Percentiles rank a stretch among this genome's conserved stretches.
Evolutionary conservation across 1,140 invertebrate species (phyloP).

Genomic region (Asobara japonica): DNA sequence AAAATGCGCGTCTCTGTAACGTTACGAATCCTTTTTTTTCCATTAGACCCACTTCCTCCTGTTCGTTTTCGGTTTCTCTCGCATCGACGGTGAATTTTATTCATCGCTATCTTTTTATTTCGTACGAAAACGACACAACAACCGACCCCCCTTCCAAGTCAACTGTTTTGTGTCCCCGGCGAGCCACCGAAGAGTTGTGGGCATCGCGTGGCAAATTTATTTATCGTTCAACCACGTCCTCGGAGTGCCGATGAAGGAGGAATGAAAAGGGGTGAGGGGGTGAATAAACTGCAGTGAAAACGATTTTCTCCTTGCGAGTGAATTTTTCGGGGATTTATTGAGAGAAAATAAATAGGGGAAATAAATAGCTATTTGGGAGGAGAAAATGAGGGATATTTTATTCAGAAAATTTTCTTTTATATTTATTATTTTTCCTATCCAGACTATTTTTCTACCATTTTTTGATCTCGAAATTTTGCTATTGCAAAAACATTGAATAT

Average conservation of each 20-base stretch:
- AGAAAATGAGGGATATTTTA: too few species aligned
- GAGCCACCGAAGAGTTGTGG: constrained; percentile 53
- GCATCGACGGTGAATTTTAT: constrained; percentile 24
- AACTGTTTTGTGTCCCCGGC: constrained; percentile 23
- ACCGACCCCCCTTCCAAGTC: constrained; percentile 5
- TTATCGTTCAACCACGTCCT: constrained; percentile 48
- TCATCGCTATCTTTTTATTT: constrained; percentile 4
- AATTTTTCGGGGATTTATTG: not conserved
- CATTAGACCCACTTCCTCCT: not conserved
- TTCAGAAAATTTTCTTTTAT: too few species aligned
- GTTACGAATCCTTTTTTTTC: constrained; percentile 5
- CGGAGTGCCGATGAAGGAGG: constrained; percentile 17
- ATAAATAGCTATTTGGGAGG: too few species aligned
- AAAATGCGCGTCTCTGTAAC: constrained; percentile 16
- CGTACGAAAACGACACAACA: constrained; percentile 21
- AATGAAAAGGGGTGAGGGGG: constrained; percentile 36
- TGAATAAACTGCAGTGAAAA: constrained; percentile 24
- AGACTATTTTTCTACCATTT: too few species aligned
- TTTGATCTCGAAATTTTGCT: too few species aligned
- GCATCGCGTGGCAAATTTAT: constrained; percentile 59
- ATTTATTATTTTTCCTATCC: too few species aligned
- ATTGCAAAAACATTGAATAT: too few species aligned
- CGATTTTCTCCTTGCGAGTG: not conserved
- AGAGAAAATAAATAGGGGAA: not conserved
- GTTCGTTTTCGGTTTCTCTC: constrained; percentile 10